A percentile compares a stretch with the other conserved stretches of the same genome.
Conservation (phyloP, 2,888 invertebrate genomes). For the Steinernema hermaphroditum region DNA sequence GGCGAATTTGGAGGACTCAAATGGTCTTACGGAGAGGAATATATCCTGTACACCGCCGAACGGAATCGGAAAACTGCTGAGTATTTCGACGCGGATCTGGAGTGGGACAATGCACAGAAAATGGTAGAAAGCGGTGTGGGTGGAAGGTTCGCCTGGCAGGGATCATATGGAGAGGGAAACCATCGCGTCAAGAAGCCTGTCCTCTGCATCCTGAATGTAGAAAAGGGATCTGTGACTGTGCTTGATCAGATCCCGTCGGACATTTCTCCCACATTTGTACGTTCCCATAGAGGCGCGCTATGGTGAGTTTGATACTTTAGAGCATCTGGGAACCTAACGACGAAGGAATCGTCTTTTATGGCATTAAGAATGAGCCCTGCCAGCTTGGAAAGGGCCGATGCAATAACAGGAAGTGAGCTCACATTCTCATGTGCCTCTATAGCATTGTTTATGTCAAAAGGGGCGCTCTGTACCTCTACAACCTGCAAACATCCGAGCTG, state of each 20-base stretch:
- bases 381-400: constrained; percentile 61
- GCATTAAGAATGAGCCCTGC: constrained; percentile 51
- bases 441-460: constrained; percentile 37
- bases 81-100: constrained; percentile 61
- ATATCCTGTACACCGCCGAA: constrained; percentile 64
- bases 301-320: constrained; percentile 34
- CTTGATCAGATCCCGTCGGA: constrained; percentile 49
- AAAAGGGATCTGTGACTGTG: constrained; percentile 49
- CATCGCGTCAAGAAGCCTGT: constrained; percentile 56
- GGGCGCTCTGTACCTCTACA: constrained; percentile 56
- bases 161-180: constrained; percentile 63
- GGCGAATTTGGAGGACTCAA: constrained; percentile 53
- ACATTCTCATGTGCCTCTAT: too few relatives aligned
- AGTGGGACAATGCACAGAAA: constrained; percentile 61
- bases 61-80: constrained; percentile 48
- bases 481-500: constrained; percentile 46
- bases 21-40: constrained; percentile 60
- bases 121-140: constrained; percentile 50
- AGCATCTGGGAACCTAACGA: constrained; percentile 62
- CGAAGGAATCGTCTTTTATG: constrained; percentile 62
- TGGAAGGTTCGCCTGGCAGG: constrained; percentile 55
- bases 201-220: constrained; percentile 56
- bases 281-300: constrained; percentile 32
- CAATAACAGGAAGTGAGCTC: constrained; percentile 53
- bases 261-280: constrained; percentile 53